Evolutionary conservation across 1,140 invertebrate species (phyloP), one percentile per base, ranked within the genome.

Genomic region (Drosophila parvula): DNA sequence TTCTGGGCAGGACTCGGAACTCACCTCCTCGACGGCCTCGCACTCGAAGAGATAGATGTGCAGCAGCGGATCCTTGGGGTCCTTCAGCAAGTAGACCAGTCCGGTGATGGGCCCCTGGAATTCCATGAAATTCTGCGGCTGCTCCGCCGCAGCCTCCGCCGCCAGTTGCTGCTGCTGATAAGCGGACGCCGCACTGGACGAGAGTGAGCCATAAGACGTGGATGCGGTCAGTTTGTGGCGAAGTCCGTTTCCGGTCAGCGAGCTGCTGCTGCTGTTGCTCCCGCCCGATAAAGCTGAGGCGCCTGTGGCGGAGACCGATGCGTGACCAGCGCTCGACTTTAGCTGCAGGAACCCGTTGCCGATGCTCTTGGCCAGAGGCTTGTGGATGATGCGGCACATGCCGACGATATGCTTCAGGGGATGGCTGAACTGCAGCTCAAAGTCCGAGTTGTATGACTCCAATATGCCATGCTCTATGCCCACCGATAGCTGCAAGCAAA

Each of bases 11-110:
- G 65, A 30, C 28, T 43, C 0, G 36, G 36, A 32, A 93, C 94
- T 95, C 92, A 95, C 95, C 92, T 95, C 94, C 63, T 92, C 91
- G 6, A 93, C 92, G 40, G 94, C 93, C n/a, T 93, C 84, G 18
- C 95, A 94, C 81, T 94, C 93, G 75, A 94, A 95, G 14, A 95
- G 92, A 91, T 94, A 94, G 78, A 95, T 95, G 78, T 94, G 94
- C 11, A 95, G 92, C 8, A 95, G 90, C 41, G 93, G 93, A 75
- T 95, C 94, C 71, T 93, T 93, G 68, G 94, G 93, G 90, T 95
- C 94, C 40, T 94, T 93, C 16, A 95, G 81, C 70, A 95, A 93
- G 90, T 95, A 95, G 63, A 95, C 93, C 18, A 92, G 58, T 12
- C 91, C 91, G 8, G 89, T 92, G 62, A 91, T 76, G 70, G 91